phyloP scores from a whole-genome alignment of 1,140 invertebrate genomes.

The Caenorhabditis inopinata region DNA sequence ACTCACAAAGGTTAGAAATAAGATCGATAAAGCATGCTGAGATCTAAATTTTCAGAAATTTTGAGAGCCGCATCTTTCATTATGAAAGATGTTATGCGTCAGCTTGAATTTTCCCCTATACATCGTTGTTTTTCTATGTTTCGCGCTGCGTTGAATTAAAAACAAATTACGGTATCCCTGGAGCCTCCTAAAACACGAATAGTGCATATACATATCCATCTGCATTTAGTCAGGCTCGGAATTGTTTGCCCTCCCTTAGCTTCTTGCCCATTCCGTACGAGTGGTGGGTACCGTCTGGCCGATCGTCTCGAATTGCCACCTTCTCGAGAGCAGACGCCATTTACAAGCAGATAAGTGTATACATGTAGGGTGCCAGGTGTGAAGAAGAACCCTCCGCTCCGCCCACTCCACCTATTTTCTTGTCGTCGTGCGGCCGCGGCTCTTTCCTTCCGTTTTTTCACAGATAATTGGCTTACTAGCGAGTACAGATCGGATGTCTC shows the following conservation, averaged over 20 bases:
- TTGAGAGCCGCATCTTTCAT: no score
- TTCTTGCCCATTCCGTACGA: no score
- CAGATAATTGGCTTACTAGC: slow-evolving; percentile 28
- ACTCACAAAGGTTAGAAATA: no score
- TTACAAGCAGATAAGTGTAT: neutral
- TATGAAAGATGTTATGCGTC: no score
- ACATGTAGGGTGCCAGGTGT: slow-evolving; percentile 18
- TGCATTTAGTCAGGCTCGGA: neutral
- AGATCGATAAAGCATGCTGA: no score
- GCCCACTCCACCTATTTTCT: slow-evolving; percentile 25
- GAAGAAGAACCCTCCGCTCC: slow-evolving; percentile 10
- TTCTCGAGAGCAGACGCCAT: slow-evolving; percentile 20
- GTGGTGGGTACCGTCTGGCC: neutral
- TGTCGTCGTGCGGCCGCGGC: neutral
- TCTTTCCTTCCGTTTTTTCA: slow-evolving; percentile 22
- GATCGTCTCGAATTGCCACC: slow-evolving; percentile 13
- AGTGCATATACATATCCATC: neutral
- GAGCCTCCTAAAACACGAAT: no score
- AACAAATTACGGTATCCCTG: no score
- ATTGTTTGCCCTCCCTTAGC: neutral
- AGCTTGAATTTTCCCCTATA: no score
- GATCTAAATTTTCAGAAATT: no score
- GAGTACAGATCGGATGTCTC: no score
- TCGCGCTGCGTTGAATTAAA: no score
- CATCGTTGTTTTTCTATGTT: no score